phyloP scores from a whole-genome alignment of 2,888 invertebrate species.

The Habrosyne pyritoides region DNA sequence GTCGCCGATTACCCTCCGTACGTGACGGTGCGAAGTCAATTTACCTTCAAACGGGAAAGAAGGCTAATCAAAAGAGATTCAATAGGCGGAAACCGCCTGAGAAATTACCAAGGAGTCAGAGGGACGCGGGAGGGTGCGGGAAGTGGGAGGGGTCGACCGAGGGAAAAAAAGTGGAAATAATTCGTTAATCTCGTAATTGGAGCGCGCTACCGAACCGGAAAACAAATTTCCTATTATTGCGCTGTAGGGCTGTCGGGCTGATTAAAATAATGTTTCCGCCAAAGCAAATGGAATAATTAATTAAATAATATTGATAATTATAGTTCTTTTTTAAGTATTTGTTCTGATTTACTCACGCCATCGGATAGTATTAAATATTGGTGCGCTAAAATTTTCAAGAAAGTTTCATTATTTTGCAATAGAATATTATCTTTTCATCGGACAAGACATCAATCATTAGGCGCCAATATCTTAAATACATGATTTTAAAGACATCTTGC shows the following conservation, averaged over 20 bases:
- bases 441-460: no score
- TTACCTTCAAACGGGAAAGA: conserved; percentile 77
- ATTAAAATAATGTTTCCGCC: neutral
- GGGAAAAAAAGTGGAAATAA: conserved; percentile 81
- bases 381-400: no score
- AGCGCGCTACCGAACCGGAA: conserved; percentile 83
- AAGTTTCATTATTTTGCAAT: no score
- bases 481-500: no score
- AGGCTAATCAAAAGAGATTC: conserved; percentile 81
- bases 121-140: conserved; percentile 25
- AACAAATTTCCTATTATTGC: conserved; percentile 83
- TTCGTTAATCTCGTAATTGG: conserved; percentile 83
- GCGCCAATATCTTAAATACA: no score
- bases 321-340: no score
- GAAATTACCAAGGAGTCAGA: conserved; percentile 54
- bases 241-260: conserved; percentile 54
- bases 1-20: conserved; percentile 55
- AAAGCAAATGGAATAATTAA: no score
- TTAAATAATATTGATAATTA: no score
- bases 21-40: conserved; percentile 69
- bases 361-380: no score
- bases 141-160: conserved; percentile 36
- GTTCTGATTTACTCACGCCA: no score
- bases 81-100: conserved; percentile 78
- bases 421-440: no score